Conservation (phyloP, 2,797 vertebrate genomes). For the Margarornis squamiger region DNA sequence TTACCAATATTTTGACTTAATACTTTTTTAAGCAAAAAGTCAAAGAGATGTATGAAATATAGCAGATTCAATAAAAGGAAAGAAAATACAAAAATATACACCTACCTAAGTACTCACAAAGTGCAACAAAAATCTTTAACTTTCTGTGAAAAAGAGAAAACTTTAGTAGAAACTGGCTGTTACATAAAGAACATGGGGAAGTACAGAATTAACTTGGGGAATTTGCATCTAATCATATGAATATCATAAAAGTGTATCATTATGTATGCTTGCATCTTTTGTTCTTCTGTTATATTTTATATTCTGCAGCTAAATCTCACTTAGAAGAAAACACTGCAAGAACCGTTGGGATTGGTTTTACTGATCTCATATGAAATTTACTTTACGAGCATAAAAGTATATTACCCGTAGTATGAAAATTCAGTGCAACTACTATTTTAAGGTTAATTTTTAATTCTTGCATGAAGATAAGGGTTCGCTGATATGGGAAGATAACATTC, state of each 20-base stretch:
- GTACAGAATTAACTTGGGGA: neutral
- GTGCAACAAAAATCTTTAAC: neutral
- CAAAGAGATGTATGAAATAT: neutral
- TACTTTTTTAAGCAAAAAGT: neutral
- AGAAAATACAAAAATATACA: neutral
- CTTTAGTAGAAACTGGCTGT: neutral
- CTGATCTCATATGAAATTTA: neutral
- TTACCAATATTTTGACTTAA: neutral
- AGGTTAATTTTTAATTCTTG: neutral
- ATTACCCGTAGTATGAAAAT: neutral
- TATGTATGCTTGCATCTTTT: neutral
- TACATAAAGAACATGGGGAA: neutral
- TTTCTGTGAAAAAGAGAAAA: neutral
- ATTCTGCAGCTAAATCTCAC: neutral
- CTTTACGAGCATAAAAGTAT: conserved; percentile 6
- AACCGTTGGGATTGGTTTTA: neutral
- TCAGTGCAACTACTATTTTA: neutral
- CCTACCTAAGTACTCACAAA: neutral
- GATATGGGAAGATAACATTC: neutral
- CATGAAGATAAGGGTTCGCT: neutral
- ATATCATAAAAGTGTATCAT: neutral
- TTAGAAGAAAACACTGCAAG: neutral
- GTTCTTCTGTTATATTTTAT: neutral
- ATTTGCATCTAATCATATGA: neutral
- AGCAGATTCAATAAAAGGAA: neutral